Evolutionary conservation across 2,888 invertebrate genomes (phyloP).

Genomic region (Dendrolimus houi): DNA sequence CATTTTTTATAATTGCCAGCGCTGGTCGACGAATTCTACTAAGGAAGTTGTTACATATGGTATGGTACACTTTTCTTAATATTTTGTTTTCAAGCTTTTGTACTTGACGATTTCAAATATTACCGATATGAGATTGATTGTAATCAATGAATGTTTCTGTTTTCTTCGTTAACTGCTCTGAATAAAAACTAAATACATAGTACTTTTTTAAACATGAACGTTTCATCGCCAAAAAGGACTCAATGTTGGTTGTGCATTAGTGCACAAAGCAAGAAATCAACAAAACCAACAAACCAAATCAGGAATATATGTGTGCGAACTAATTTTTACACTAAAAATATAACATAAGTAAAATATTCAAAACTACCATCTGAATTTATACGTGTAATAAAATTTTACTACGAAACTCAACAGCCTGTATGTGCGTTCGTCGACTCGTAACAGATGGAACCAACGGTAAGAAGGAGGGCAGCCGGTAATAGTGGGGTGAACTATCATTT

Average conservation of each 20-base stretch:
- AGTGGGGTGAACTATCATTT: constrained; percentile 19
- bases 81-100: no score
- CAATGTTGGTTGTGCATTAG: no score
- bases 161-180: no score
- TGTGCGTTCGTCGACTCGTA: constrained; percentile 3
- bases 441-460: constrained; percentile 1
- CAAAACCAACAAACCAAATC: no score
- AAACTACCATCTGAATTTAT: constrained; percentile 22
- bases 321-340: constrained; percentile 1
- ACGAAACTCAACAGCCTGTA: constrained; percentile 42
- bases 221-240: no score
- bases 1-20: constrained; percentile 24
- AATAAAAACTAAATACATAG: no score
- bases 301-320: no score
- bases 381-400: constrained; percentile 21
- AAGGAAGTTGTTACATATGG: constrained; percentile 26
- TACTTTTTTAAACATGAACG: no score
- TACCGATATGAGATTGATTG: no score
- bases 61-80: constrained; percentile 26
- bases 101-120: no score
- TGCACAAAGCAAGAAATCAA: no score
- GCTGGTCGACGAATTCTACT: constrained; percentile 12
- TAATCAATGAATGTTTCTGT: no score
- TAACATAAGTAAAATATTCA: neutral
- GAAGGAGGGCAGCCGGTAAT: constrained; percentile 7